These are phyloP conservation scores for Montifringilla adamsi DNA, from an alignment of 2,113 vertebrate species.

Conservation along the genomic window DNA sequence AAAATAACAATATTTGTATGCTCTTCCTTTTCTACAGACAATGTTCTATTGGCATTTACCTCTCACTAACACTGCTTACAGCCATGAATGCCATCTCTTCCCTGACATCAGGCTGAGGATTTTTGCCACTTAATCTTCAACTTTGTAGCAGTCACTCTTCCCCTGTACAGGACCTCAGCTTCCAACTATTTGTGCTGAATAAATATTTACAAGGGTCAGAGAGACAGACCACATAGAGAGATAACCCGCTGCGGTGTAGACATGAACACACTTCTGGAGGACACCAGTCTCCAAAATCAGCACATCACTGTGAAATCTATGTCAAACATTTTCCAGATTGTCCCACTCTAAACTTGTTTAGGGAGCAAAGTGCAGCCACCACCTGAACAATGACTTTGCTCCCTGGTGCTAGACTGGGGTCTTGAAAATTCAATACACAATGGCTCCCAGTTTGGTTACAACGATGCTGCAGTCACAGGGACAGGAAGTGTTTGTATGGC, in stretches of 20 bases:
- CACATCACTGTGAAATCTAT: neutral
- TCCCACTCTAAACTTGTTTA: neutral
- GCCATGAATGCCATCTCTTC: neutral
- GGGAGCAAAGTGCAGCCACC: neutral
- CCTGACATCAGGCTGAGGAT: neutral
- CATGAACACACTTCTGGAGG: neutral
- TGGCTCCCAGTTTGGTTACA: neutral
- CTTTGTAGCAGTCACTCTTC: neutral
- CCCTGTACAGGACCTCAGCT: neutral
- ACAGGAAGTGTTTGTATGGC: neutral
- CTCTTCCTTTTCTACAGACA: neutral
- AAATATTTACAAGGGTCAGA: slow-evolving; percentile 22
- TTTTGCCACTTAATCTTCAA: neutral
- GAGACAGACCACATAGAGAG: neutral
- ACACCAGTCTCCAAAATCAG: neutral
- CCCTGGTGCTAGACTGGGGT: neutral
- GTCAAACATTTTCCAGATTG: neutral
- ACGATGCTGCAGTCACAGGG: neutral
- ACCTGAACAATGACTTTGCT: neutral
- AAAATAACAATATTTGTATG: neutral
- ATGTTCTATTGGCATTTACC: neutral
- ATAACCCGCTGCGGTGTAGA: neutral
- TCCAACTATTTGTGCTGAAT: neutral
- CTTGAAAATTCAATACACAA: neutral
- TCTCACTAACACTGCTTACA: neutral